These are phyloP conservation scores for Pachyrhynchus sulphureomaculatus DNA, from an alignment of 1,140 invertebrate species.

Conservation along the genomic window DNA sequence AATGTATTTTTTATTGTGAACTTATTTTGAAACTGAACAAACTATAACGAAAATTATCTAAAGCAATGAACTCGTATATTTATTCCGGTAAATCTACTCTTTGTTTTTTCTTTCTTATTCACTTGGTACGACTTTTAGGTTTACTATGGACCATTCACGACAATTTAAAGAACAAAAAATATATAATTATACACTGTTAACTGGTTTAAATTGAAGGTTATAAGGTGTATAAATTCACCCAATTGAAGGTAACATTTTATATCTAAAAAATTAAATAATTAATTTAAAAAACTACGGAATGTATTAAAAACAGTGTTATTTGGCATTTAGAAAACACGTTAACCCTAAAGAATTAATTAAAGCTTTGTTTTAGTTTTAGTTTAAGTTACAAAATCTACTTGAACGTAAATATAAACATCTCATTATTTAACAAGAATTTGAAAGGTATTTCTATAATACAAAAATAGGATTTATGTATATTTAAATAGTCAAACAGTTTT, in stretches of 20 bases:
- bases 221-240: neutral
- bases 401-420: slow-evolving; percentile 41
- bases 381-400: slow-evolving; percentile 44
- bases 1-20: too few relatives aligned
- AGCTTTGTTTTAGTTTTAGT: slow-evolving; percentile 48
- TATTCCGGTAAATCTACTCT: too few relatives aligned
- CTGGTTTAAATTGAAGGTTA: neutral
- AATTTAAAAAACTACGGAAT: slow-evolving; percentile 49
- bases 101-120: too few relatives aligned
- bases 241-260: neutral
- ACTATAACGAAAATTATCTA: too few relatives aligned
- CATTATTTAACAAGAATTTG: slow-evolving; percentile 42
- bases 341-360: slow-evolving; percentile 50
- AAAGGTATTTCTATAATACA: slow-evolving; percentile 46
- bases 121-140: too few relatives aligned
- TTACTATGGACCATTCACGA: too few relatives aligned
- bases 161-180: too few relatives aligned
- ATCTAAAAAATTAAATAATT: slow-evolving; percentile 9
- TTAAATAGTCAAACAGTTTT: slow-evolving; percentile 20
- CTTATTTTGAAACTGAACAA: too few relatives aligned
- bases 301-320: slow-evolving; percentile 51
- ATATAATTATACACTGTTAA: too few relatives aligned
- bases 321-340: slow-evolving; percentile 46
- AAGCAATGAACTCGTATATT: too few relatives aligned
- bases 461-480: slow-evolving; percentile 43